A percentile compares a stretch with the other conserved stretches of the same genome.
These are phyloP conservation scores for Drosophila stalkeri DNA, from an alignment of 2,888 invertebrate genomes.

Conservation along the genomic window DNA sequence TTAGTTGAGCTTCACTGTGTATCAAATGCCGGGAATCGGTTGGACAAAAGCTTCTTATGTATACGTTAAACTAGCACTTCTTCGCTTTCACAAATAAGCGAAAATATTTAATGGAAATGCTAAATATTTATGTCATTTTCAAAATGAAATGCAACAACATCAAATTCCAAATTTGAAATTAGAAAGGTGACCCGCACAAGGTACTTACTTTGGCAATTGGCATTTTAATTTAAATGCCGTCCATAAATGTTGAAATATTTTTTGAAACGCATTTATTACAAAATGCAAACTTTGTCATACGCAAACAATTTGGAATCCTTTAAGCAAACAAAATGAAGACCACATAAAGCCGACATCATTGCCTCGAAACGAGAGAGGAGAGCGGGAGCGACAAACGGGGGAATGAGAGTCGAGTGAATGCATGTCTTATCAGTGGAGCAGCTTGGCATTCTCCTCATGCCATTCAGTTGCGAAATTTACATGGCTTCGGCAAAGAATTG, in stretches of 20 bases:
- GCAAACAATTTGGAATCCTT: conserved; percentile 63
- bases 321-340: conserved; percentile 59
- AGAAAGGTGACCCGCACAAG: background rate
- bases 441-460: conserved; percentile 44
- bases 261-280: conserved; percentile 70
- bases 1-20: too few relatives aligned
- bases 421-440: conserved; percentile 69
- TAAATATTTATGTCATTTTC: background rate
- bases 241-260: conserved; percentile 67
- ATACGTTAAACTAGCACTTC: background rate
- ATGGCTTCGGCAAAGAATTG: conserved; percentile 48
- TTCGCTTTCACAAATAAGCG: too few relatives aligned
- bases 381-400: background rate
- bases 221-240: conserved; percentile 68
- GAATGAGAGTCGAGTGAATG: conserved; percentile 26
- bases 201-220: conserved; percentile 3
- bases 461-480: conserved; percentile 15
- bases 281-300: conserved; percentile 72
- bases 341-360: conserved; percentile 49
- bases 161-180: background rate
- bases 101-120: background rate
- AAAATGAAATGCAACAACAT: background rate
- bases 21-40: background rate
- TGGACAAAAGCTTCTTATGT: background rate
- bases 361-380: background rate